Evolutionary conservation across 2,888 invertebrate genomes (phyloP).

Genomic region (Argynnis bischoffii): DNA sequence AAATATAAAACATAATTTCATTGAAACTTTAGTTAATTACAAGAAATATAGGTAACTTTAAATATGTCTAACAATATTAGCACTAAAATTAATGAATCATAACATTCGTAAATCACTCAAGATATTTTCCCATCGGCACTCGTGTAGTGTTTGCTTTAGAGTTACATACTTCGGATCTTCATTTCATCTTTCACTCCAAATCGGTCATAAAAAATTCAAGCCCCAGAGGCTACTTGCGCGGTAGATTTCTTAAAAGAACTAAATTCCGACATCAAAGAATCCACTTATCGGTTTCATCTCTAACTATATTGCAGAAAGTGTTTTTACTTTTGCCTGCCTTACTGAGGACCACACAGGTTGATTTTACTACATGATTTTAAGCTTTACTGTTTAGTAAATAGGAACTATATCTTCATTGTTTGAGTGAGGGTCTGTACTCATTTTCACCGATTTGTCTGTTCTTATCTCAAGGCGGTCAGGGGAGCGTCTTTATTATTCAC

Average conservation of each 20-base stretch:
- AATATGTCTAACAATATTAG: too few relatives aligned
- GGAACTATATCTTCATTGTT: not conserved
- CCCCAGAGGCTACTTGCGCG: slow-evolving; percentile 18
- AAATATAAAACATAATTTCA: too few relatives aligned
- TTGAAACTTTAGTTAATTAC: too few relatives aligned
- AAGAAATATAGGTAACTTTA: too few relatives aligned
- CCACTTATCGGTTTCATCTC: slow-evolving; percentile 45
- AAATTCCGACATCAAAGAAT: slow-evolving; percentile 39
- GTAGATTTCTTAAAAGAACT: slow-evolving; percentile 35
- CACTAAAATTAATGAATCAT: too few relatives aligned
- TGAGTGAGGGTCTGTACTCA: slow-evolving; percentile 42
- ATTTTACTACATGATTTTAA: slow-evolving; percentile 5
- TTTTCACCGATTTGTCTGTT: slow-evolving; percentile 67
- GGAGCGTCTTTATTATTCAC: slow-evolving; percentile 59
- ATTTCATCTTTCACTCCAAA: slow-evolving; percentile 17
- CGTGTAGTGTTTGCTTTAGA: slow-evolving; percentile 14
- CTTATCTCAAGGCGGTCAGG: slow-evolving; percentile 71
- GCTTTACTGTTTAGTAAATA: not conserved
- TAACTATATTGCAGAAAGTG: slow-evolving; percentile 60
- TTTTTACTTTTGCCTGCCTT: slow-evolving; percentile 68
- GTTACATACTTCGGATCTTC: not conserved
- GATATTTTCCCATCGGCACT: slow-evolving; percentile 11
- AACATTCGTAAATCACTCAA: slow-evolving; percentile 21
- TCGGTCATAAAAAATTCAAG: slow-evolving; percentile 26
- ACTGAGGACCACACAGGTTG: slow-evolving; percentile 30